phyloP scores from a whole-genome alignment of 2,888 invertebrate species.

The Penaeus monodon region DNA sequence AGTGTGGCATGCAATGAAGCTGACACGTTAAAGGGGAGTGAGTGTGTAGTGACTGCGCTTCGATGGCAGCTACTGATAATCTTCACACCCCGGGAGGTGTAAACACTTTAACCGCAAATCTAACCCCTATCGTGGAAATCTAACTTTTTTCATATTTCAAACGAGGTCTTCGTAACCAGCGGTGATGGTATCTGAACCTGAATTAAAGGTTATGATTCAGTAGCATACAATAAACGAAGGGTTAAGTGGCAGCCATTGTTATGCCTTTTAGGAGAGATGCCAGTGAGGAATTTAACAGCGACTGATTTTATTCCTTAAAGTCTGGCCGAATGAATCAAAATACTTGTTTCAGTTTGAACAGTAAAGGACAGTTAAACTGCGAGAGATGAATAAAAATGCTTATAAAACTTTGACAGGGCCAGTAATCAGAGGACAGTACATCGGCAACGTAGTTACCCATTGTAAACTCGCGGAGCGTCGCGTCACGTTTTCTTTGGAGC shows the following conservation, averaged over 20 bases:
- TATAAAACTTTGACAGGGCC: not conserved
- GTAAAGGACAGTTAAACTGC: no score
- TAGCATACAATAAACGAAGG: slow-evolving; percentile 36
- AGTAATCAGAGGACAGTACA: not conserved
- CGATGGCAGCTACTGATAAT: slow-evolving; percentile 20
- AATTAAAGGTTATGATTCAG: slow-evolving; percentile 54
- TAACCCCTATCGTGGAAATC: slow-evolving; percentile 26
- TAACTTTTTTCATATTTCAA: slow-evolving; percentile 20
- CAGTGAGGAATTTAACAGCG: slow-evolving; percentile 4
- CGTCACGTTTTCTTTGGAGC: slow-evolving; percentile 44
- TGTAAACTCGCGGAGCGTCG: slow-evolving; percentile 14
- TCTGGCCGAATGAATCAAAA: no score
- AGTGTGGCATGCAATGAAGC: no score
- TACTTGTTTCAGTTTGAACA: no score
- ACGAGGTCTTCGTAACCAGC: slow-evolving; percentile 36
- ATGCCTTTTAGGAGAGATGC: not conserved
- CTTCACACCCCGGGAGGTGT: not conserved
- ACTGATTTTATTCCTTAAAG: not conserved
- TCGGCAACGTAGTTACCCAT: slow-evolving; percentile 25
- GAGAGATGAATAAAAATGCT: slow-evolving; percentile 2
- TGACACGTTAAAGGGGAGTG: no score
- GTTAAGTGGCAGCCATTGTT: slow-evolving; percentile 52
- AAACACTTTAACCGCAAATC: slow-evolving; percentile 19
- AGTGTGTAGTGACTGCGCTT: no score
- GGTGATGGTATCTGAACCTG: slow-evolving; percentile 47